Base-by-base conservation (phyloP, 2,797 vertebrate genomes). In the Tamandua tetradactyla region DNA sequence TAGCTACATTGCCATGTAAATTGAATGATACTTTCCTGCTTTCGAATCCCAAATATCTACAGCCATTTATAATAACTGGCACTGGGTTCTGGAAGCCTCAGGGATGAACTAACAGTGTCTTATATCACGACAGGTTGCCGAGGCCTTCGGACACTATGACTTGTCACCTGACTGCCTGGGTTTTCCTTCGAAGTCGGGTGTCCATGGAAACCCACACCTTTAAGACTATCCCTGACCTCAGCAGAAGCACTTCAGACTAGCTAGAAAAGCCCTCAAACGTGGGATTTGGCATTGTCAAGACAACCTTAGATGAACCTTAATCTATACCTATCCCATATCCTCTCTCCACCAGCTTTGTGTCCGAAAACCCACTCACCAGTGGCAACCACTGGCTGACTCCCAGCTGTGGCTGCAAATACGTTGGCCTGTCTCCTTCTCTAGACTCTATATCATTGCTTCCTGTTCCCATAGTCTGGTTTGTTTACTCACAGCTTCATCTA, bases 331-430 rank as follows among this genome's bases (percentile, higher is more conserved):
- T 10, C 3, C 8, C 57, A n/a, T 61, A 74, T 15, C 14, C 14
- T 61, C 12, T 71, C 15, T 57, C 25, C 23, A 27, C 0, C 5
- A 59, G 25, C 32, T 23, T 23, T 74, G 18, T 9, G 7, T 40
- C 79, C 42, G 14, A 69, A 4, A 30, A 18, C 3, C 87, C 27
- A 47, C 4, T 89, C 37, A 89, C 7, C 30, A 5, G 32, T 12
- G 32, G 4, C 5, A 11, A 44, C 0, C 14, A 4, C 0, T n/a
- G 42, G 30, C 15, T 47, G 23, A 3, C 2, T n/a, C n/a, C 35
- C 17, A 55, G n/a, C 22, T 72, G 7, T 40, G 40, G 1, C n/a
- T 5, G 0, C 68, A 23, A 5, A 1, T 1, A 40, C 18, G 2
- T 30, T n/a, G 3, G 3, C n/a, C n/a, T 69, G 8, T 81, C 40